A percentile compares a stretch with the other conserved stretches of the same genome.
Evolutionary conservation across 2,797 vertebrate species (phyloP).

Genomic region (Tiaroga cobitis): DNA sequence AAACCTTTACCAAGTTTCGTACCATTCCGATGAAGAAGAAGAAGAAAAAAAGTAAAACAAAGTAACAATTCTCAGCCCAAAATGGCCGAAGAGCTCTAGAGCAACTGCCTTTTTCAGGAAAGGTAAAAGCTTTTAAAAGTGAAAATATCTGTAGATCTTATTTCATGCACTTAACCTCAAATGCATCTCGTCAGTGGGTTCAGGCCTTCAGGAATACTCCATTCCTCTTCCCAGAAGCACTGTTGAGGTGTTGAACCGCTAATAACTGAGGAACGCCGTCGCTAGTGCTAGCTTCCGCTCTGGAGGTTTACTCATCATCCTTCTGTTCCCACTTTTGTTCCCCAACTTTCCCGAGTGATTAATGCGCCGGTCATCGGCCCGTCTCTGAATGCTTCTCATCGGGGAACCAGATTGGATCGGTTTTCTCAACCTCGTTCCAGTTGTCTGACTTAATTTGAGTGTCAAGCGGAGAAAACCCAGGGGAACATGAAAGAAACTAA

Average conservation of each 20-base stretch:
- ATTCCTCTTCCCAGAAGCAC: background rate
- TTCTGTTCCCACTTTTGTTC: background rate
- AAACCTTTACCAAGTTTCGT: no score
- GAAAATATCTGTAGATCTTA: background rate
- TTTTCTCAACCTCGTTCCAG: conserved; percentile 3
- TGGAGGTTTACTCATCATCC: background rate
- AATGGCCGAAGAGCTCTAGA: no score
- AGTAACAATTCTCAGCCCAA: no score
- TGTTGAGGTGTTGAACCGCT: background rate
- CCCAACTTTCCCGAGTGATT: background rate
- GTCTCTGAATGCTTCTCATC: background rate
- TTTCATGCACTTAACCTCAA: background rate
- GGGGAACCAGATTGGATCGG: background rate
- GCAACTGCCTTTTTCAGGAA: no score
- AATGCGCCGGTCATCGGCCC: background rate
- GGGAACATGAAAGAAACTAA: background rate
- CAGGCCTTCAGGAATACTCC: background rate
- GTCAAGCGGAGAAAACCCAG: background rate
- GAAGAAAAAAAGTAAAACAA: no score
- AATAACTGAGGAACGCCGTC: background rate
- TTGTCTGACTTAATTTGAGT: conserved; percentile 6
- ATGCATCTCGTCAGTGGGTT: background rate
- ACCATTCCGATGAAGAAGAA: no score
- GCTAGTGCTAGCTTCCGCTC: background rate
- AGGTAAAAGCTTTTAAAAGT: no score